Evolutionary conservation across 2,113 vertebrate species (phyloP), one percentile per base, ranked within the genome.

Genomic region (Sardina pilchardus): DNA sequence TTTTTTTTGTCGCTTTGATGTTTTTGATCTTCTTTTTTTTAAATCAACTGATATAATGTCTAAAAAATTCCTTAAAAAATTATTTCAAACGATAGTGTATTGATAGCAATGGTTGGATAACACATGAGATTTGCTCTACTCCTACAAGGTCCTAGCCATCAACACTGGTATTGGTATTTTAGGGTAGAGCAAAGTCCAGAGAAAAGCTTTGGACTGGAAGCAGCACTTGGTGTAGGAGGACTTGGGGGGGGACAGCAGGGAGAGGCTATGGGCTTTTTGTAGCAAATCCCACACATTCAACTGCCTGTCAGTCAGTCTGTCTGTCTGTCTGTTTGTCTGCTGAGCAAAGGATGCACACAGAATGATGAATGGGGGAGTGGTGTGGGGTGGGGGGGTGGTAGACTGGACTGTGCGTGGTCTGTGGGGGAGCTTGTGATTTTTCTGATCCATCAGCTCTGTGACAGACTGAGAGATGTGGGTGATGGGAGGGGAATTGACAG

Each of bases 61-160:
- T n/a, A 67, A 87, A 83, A 80, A 88, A 87, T 87, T 78, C 12
- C 34, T 36, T 78, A 78, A 78, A 39, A 39, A 89, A 53, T 44
- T 10, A 86, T 56, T 86, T 92, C 85, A 1, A 24, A 59, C 6
- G 6, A 88, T 90, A 91, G 89, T 82, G 84, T 87, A 87, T 50
- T 89, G 84, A 92, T 91, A 92, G 92, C 90, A 93, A 92, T 91
- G 90, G 91, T 91, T 88, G 87, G 88, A 90, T 92, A 78, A 78
- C 71, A 78, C 34, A 71, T 56, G 21, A 78, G 14, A 36, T 39
- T 78, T 78, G 14, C 30, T 78, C 30, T 36, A 36, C 30, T 16
- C 39, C 12, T 78, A 78, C 71, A 78, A 78, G 71, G 5, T 78
- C 26, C 71, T 78, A 36, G 71, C 26, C 16, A 45, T 82, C 85